phyloP scores from a whole-genome alignment of 2,113 vertebrate genomes.

The Amia ocellicauda region DNA sequence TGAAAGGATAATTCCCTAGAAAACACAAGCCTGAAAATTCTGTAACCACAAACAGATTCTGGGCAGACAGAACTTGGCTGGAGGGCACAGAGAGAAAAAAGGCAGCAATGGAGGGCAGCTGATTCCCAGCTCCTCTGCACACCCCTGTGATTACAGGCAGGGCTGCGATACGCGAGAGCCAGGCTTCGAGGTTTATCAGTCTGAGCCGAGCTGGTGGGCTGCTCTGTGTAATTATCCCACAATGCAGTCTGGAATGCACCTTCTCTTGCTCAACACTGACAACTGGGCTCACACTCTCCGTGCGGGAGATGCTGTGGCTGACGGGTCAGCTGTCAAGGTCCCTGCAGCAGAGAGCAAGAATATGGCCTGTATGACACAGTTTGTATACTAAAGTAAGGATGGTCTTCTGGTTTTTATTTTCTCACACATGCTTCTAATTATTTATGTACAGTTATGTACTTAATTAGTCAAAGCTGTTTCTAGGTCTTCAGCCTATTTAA shows the following conservation, averaged over 20 bases:
- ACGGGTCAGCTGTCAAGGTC: background rate
- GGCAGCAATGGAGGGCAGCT: slow-evolving; percentile 15
- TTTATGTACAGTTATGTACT: too few relatives aligned
- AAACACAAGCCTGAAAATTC: slow-evolving; percentile 46
- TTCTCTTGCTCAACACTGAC: background rate
- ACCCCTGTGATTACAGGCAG: background rate
- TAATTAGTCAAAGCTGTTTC: too few relatives aligned
- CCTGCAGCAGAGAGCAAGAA: background rate
- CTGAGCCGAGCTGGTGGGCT: background rate
- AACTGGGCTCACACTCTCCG: background rate
- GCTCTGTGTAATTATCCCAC: background rate
- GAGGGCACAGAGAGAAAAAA: slow-evolving; percentile 28
- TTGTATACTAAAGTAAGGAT: too few relatives aligned
- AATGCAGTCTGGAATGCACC: background rate
- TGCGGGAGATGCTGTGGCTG: too few relatives aligned
- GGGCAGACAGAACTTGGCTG: slow-evolving; percentile 36
- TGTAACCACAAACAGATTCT: slow-evolving; percentile 50
- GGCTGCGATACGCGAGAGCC: background rate
- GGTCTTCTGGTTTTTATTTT: too few relatives aligned
- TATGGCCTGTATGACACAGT: too few relatives aligned
- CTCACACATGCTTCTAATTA: too few relatives aligned
- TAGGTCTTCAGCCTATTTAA: too few relatives aligned
- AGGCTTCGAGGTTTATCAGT: background rate
- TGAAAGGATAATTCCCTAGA: slow-evolving; percentile 46
- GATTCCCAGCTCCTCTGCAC: background rate